Conservation (phyloP, 2,797 vertebrate species). For the Centroberyx gerrardi region DNA sequence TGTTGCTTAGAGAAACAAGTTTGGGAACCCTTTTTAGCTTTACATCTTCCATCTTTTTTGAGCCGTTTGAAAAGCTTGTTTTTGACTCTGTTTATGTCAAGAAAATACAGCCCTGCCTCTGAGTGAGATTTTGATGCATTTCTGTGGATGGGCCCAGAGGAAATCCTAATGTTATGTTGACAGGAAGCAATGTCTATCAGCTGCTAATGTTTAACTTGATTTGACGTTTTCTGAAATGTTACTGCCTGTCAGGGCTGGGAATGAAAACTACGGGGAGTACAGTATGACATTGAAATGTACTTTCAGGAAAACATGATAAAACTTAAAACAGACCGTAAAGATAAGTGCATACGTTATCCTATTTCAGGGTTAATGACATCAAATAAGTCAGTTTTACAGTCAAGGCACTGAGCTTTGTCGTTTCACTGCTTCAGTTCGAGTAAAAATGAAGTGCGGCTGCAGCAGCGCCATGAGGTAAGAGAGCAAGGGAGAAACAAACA, state of each 20-base stretch:
- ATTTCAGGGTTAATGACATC: slow-evolving; percentile 21
- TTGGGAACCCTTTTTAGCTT: slow-evolving; percentile 72
- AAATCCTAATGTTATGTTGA: slow-evolving; percentile 61
- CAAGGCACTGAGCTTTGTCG: slow-evolving; percentile 3
- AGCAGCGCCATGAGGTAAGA: slow-evolving; percentile 9
- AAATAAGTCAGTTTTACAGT: neutral
- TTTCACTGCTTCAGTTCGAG: slow-evolving; percentile 18
- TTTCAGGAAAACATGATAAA: neutral
- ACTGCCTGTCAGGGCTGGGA: slow-evolving; percentile 51
- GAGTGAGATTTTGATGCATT: slow-evolving; percentile 58
- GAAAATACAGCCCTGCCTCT: slow-evolving; percentile 60
- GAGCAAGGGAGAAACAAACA: neutral
- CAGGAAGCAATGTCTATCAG: slow-evolving; percentile 65
- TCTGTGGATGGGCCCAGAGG: slow-evolving; percentile 66
- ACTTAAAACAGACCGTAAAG: neutral
- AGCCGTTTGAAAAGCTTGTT: slow-evolving; percentile 63
- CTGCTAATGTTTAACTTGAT: slow-evolving; percentile 65
- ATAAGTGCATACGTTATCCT: slow-evolving; percentile 5
- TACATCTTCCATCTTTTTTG: slow-evolving; percentile 69
- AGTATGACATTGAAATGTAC: slow-evolving; percentile 15
- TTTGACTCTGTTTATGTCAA: slow-evolving; percentile 70
- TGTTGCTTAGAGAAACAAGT: slow-evolving; percentile 69
- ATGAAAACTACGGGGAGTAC: slow-evolving; percentile 36
- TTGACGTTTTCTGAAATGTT: slow-evolving; percentile 65
- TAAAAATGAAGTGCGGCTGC: neutral